Percentiles rank a stretch among this genome's conserved stretches.
These are phyloP conservation scores for Oopsacas minuta DNA, from an alignment of 37 sponge, comb jelly and placozoan species.

Conservation along the genomic window DNA sequence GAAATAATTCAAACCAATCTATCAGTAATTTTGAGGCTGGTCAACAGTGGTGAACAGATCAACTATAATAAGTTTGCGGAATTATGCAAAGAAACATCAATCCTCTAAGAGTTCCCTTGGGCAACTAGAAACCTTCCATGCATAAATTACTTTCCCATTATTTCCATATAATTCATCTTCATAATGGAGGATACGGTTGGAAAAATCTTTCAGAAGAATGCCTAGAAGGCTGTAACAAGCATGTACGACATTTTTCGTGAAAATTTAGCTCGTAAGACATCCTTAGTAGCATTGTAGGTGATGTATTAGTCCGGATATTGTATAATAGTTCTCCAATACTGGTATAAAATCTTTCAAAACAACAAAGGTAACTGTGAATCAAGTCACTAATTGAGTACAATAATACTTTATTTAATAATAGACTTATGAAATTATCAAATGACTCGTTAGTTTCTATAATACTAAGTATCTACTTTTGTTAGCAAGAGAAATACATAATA, in stretches of 20 bases:
- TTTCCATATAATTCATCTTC: background rate
- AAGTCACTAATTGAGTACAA: no score
- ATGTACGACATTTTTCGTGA: background rate
- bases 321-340: background rate
- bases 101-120: no score
- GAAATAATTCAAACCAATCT: no score
- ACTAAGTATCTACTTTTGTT: no score
- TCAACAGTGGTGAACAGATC: no score
- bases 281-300: background rate
- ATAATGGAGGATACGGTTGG: background rate
- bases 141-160: background rate
- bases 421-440: no score
- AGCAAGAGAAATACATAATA: no score
- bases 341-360: background rate
- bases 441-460: no score
- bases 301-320: background rate
- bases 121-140: background rate
- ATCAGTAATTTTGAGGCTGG: no score
- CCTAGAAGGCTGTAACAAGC: background rate
- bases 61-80: no score
- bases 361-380: background rate
- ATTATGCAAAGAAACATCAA: no score
- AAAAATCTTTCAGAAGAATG: background rate
- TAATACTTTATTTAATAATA: no score
- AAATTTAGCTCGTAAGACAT: background rate